phyloP scores from a whole-genome alignment of 2,888 invertebrate species.

The Synergus umbraculus region DNA sequence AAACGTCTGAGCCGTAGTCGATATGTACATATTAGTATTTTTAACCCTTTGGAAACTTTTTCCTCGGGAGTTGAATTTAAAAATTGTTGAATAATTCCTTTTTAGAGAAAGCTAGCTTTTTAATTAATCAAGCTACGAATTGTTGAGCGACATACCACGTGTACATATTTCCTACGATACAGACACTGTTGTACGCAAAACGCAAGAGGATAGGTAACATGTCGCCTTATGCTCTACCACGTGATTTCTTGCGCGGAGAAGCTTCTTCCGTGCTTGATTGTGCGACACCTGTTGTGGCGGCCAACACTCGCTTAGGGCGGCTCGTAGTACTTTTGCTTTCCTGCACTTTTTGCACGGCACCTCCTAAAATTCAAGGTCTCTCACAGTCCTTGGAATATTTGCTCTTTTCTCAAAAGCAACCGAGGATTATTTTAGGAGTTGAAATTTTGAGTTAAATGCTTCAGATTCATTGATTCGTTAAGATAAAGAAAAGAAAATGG shows the following conservation, averaged over 20 bases:
- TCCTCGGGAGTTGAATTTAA: neutral
- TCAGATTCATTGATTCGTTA: neutral
- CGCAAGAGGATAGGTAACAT: slow-evolving; percentile 58
- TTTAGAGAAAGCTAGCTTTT: slow-evolving; percentile 43
- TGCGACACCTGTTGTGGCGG: slow-evolving; percentile 59
- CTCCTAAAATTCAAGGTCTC: slow-evolving; percentile 54
- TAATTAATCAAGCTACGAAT: slow-evolving; percentile 40
- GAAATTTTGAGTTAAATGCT: neutral
- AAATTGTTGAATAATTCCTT: neutral
- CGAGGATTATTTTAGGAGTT: neutral
- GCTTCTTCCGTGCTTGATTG: slow-evolving; percentile 65
- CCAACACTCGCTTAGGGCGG: slow-evolving; percentile 70
- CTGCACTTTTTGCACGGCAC: slow-evolving; percentile 61
- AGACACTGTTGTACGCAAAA: slow-evolving; percentile 65
- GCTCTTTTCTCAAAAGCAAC: neutral
- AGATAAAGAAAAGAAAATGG: neutral
- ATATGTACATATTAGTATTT: slow-evolving; percentile 66
- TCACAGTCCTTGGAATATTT: slow-evolving; percentile 41
- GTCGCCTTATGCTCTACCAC: slow-evolving; percentile 71
- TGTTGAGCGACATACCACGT: slow-evolving; percentile 54
- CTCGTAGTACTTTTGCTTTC: slow-evolving; percentile 65
- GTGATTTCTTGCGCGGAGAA: slow-evolving; percentile 72
- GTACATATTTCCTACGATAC: slow-evolving; percentile 71
- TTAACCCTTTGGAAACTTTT: no score
- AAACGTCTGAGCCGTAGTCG: slow-evolving; percentile 65